Evolutionary conservation across 2,888 invertebrate genomes (phyloP).

Genomic region (Argyresthia albistria): DNA sequence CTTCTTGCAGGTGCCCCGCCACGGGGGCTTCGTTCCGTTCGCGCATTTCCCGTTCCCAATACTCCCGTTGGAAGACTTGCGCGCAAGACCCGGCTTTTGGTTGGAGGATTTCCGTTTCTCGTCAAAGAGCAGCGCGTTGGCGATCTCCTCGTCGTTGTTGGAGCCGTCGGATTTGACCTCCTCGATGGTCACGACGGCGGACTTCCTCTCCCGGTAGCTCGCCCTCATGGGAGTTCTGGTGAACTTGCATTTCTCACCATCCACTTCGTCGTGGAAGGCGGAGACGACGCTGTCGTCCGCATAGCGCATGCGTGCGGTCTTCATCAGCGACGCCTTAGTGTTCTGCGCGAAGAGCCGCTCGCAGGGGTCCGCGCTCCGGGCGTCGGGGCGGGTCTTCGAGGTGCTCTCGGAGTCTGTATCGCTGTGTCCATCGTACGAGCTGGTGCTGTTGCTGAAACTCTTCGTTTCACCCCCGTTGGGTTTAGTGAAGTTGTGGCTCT

Average conservation of each 20-base stretch:
- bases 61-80: constrained; percentile 41
- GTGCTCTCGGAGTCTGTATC: constrained; percentile 77
- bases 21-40: constrained; percentile 56
- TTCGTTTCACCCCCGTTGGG: constrained; percentile 47
- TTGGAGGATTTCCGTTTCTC: constrained; percentile 45
- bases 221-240: constrained; percentile 45
- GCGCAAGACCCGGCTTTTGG: constrained; percentile 35
- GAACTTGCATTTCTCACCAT: constrained; percentile 55
- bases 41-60: constrained; percentile 19
- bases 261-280: constrained; percentile 48
- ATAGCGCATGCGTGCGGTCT: constrained; percentile 73
- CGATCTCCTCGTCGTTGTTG: constrained; percentile 47
- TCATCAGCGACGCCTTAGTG: constrained; percentile 74
- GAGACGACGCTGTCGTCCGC: constrained; percentile 58
- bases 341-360: constrained; percentile 69
- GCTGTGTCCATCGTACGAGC: constrained; percentile 77
- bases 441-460: constrained; percentile 73
- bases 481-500: constrained; percentile 28
- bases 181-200: constrained; percentile 60
- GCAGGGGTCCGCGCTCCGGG: constrained; percentile 48
- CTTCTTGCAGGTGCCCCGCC: constrained; percentile 54
- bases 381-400: constrained; percentile 39
- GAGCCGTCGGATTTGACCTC: constrained; percentile 59
- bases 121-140: constrained; percentile 43
- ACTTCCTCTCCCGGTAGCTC: constrained; percentile 57